Evolutionary conservation across 2,888 invertebrate species (phyloP).

Genomic region (Julus scandinavius): DNA sequence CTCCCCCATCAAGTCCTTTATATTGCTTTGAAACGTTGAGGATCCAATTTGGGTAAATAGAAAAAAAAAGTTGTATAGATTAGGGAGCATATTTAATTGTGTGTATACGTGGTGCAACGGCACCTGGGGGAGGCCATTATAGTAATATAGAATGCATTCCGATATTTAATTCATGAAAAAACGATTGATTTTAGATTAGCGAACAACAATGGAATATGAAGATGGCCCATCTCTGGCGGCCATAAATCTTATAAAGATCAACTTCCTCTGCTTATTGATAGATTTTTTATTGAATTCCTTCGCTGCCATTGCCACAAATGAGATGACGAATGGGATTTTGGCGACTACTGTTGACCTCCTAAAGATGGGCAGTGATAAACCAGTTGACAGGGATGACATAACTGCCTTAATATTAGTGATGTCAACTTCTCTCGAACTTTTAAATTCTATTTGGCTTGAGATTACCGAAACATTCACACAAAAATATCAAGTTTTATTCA

Average conservation of each 20-base stretch:
- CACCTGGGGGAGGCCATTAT: conserved; percentile 32
- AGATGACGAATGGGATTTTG: conserved; percentile 21
- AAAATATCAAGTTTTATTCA: too few species aligned
- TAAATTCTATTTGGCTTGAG: too few species aligned
- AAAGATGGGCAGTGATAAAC: neutral
- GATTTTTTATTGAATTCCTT: conserved; percentile 28
- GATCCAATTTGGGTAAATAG: conserved; percentile 30
- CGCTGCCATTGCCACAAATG: conserved; percentile 20
- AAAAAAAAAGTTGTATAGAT: neutral
- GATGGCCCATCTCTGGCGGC: neutral
- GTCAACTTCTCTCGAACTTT: too few species aligned
- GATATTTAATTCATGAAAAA: conserved; percentile 34
- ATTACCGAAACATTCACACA: too few species aligned
- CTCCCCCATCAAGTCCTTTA: neutral
- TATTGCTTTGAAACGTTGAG: neutral
- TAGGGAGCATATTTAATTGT: conserved; percentile 42
- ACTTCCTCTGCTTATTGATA: conserved; percentile 3
- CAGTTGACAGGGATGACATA: too few species aligned
- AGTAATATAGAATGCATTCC: neutral
- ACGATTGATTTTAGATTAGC: conserved; percentile 31
- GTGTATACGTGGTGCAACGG: neutral
- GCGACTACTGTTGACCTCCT: neutral
- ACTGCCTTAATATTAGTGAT: too few species aligned
- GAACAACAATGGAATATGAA: neutral
- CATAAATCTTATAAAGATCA: conserved; percentile 33